Base-by-base conservation (phyloP, 2,888 invertebrate species). In the Frankliniella fusca region DNA sequence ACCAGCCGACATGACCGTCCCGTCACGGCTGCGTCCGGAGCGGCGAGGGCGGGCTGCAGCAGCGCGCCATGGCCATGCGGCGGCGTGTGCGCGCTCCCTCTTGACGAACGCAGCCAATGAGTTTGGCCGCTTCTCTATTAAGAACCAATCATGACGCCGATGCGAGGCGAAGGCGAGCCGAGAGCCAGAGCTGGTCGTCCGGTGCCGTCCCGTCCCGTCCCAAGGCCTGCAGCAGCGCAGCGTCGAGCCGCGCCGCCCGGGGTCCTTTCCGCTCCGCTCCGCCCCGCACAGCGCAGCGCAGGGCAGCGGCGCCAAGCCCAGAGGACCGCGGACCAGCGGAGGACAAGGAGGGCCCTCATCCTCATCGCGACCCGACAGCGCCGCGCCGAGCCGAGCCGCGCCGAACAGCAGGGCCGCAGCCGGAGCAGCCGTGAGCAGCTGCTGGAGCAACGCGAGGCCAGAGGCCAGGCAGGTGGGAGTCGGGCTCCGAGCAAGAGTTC, bases 121-220 rank as follows among this genome's bases (percentile, higher is more conserved):
- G 70, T 76, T 76, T 12, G 70, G 27, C 27, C 70, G 70, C 70
- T 76, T 8, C 70, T 76, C 70, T 76, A 76, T 76, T 76, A 76
- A 76, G 23, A n/a, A 76, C 70, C 70, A 76, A 76, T 76, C 70
- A 76, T 76, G 70, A 27, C 70, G 70, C 70, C 27, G n/a, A n/a
- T n/a, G n/a, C n/a, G n/a, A n/a, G n/a, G n/a, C n/a, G n/a, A n/a
- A n/a, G n/a, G n/a, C n/a, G 70, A 12, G 27, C 70, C 70, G 70
- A 23, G 70, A 20, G 61, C 18, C 70, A 11, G 23, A 27, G 10
- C 70, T 76, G 23, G 70, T 12, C 70, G 38, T 61, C 61, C n/a
- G n/a, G n/a, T n/a, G n/a, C n/a, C n/a, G n/a, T n/a, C n/a, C n/a
- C n/a, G n/a, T n/a, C n/a, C n/a, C 3, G 70, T 12, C 70, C 70